Evolutionary conservation across 2,113 vertebrate genomes (phyloP).

Genomic region (Limnothrissa miodon): DNA sequence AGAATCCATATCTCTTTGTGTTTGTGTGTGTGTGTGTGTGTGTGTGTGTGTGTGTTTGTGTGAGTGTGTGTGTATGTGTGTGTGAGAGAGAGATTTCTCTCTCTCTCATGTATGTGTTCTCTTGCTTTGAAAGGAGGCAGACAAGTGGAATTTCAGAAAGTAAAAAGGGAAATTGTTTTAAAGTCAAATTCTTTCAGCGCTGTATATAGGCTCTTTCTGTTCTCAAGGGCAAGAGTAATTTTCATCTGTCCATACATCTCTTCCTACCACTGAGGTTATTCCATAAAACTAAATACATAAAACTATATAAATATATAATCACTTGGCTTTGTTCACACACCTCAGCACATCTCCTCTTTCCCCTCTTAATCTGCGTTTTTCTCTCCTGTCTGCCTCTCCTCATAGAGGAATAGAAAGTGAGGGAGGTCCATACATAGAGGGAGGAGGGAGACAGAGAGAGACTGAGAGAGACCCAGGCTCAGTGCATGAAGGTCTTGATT

Average conservation of each 20-base stretch:
- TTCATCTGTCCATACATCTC: constrained; percentile 28
- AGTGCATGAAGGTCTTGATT: background rate
- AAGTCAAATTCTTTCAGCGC: background rate
- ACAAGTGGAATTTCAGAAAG: background rate
- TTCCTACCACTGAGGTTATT: constrained; percentile 2
- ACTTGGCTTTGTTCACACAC: no score
- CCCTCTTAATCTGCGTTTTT: background rate
- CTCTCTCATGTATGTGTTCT: background rate
- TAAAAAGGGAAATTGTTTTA: background rate
- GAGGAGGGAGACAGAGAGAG: background rate
- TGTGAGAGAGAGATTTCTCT: background rate
- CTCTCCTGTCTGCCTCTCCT: background rate
- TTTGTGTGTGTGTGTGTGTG: no score
- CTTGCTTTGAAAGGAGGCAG: background rate
- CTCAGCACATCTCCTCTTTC: background rate
- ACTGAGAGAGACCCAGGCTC: background rate
- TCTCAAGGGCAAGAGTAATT: background rate
- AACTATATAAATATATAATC: no score
- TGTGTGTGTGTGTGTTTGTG: no score
- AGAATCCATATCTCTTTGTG: background rate
- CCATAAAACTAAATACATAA: no score
- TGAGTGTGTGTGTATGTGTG: no score
- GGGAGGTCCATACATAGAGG: background rate
- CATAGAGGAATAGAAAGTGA: constrained; percentile 3
- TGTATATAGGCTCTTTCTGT: background rate